Conservation (phyloP, 2,888 invertebrate species). For the Sylvicola fuscatus region DNA sequence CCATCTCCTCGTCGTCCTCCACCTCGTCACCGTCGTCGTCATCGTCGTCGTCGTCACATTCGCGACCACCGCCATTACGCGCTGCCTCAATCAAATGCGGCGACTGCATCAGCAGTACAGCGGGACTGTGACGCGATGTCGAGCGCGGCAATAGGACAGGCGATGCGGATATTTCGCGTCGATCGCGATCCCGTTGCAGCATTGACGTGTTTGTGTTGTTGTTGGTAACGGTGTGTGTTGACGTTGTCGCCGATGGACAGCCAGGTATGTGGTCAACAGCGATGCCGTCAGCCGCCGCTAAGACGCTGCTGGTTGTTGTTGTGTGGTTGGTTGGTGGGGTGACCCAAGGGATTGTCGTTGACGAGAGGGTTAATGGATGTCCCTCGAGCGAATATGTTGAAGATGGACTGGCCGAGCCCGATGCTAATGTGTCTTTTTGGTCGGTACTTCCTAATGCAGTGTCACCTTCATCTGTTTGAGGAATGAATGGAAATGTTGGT, state of each 20-base stretch:
- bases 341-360: too few species aligned
- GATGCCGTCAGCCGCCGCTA: neutral
- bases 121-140: slow-evolving; percentile 10
- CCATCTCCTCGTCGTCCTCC: too few species aligned
- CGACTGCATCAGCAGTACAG: slow-evolving; percentile 7
- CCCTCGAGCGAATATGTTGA: slow-evolving; percentile 1
- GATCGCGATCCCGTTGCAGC: slow-evolving; percentile 2
- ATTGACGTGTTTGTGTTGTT: neutral
- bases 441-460: neutral
- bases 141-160: slow-evolving; percentile 10
- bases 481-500: neutral
- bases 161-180: slow-evolving; percentile 6
- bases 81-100: slow-evolving; percentile 5
- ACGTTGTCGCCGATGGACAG: too few species aligned
- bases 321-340: neutral
- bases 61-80: slow-evolving; percentile 31
- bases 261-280: neutral
- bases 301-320: neutral
- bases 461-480: neutral
- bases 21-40: too few species aligned
- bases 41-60: too few species aligned
- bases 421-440: slow-evolving; percentile 5
- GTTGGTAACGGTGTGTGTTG: neutral
- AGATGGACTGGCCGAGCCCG: slow-evolving; percentile 9
- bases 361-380: too few species aligned